Evolutionary conservation across 1,140 invertebrate species (phyloP), one percentile per base, ranked within the genome.

Genomic region (Colletes latitarsis): DNA sequence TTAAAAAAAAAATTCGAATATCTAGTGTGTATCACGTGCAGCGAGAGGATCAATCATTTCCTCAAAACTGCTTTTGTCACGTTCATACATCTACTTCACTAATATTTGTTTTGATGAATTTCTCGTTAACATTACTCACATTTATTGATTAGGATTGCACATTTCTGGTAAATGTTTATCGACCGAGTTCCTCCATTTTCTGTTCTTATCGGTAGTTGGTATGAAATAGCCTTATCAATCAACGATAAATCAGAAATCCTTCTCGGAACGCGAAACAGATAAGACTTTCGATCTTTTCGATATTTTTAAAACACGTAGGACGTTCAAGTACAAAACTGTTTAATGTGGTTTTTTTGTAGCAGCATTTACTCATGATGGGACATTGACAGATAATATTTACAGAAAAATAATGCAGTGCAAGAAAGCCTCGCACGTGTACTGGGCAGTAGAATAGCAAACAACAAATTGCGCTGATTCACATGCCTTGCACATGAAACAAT

Each of bases 401-500:
- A 4, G 46, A 53, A 43, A 71, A 69, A 49, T 21, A 43, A 71
- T 30, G 30, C 66, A 81, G 10, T 69, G n/a, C 64, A 58, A 57
- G 55, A 53, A 74, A 71, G 64, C 70, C 52, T 80, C 69, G 79
- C 86, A 87, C 85, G 55, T 8, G 9, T 64, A 73, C 86, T 87
- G 85, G 83, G 80, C 88, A 90, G 86, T 82, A 86, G 81, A 88
- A 82, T 88, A 90, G 88, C 76, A 55, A 84, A 87, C 46, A 80
- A n/a, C 57, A 77, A 79, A 84, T 76, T 83, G 68, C 81, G 82
- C 79, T 76, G 85, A 74, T 73, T 81, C 84, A 91, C 89, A 88
- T 88, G 89, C 85, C 88, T 77, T 88, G 87, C 84, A 89, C 89
- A 91, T 90, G 89, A 88, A 86, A 91, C 88, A 91, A 62, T 69